Conservation (phyloP, 1,140 invertebrate genomes). For the Zelostemma sp. region DNA sequence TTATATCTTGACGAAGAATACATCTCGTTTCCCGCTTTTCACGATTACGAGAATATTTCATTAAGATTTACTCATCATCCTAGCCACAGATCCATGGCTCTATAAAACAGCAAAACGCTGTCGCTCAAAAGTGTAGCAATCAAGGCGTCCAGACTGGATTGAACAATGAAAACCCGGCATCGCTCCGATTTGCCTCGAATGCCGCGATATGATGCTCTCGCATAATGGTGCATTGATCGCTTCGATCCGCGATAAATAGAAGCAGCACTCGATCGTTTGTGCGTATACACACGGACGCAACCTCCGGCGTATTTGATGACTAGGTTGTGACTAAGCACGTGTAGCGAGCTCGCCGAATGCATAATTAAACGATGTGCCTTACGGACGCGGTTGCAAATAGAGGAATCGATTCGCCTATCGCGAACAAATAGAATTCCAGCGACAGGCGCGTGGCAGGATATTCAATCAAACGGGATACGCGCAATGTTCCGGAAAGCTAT, state of each 20-base stretch:
- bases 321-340: conserved; percentile 27
- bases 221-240: background rate
- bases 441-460: conserved; percentile 48
- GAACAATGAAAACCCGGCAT: background rate
- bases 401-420: conserved; percentile 45
- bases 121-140: too few relatives aligned
- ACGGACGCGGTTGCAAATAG: conserved; percentile 41
- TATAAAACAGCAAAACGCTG: too few relatives aligned
- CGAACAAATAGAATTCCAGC: conserved; percentile 57
- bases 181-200: background rate
- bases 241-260: background rate
- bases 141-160: background rate
- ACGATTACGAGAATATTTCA: too few relatives aligned
- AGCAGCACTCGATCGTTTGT: background rate
- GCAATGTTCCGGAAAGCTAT: conserved; percentile 65
- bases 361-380: conserved; percentile 42
- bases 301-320: background rate
- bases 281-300: background rate
- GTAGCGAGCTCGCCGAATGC: conserved; percentile 23
- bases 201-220: background rate
- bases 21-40: too few relatives aligned
- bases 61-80: too few relatives aligned
- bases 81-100: too few relatives aligned
- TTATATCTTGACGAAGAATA: too few relatives aligned
- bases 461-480: conserved; percentile 61